Evolutionary conservation across 2,888 invertebrate genomes (phyloP).

Genomic region (Lacanobia wlatinum): DNA sequence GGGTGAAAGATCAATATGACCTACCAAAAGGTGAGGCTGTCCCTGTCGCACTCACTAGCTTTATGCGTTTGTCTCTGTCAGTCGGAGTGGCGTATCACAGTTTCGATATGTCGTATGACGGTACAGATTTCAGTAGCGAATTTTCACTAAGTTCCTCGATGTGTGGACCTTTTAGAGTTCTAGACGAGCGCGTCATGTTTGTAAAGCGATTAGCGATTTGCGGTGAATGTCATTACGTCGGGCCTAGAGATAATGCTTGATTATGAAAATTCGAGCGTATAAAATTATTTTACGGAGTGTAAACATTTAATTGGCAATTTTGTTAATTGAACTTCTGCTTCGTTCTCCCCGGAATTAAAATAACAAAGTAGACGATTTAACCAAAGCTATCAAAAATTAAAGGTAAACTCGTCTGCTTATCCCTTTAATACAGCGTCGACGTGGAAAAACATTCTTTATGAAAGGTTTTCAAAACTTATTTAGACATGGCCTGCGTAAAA

Average conservation of each 20-base stretch:
- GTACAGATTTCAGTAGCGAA: slow-evolving; percentile 81
- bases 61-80: slow-evolving; percentile 74
- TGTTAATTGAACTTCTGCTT: slow-evolving; percentile 73
- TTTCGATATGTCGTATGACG: slow-evolving; percentile 87
- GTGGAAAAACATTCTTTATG: slow-evolving; percentile 54
- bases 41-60: slow-evolving; percentile 72
- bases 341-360: slow-evolving; percentile 54
- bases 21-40: slow-evolving; percentile 85
- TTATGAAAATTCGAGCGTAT: slow-evolving; percentile 80
- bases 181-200: slow-evolving; percentile 75
- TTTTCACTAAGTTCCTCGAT: slow-evolving; percentile 76
- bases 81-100: slow-evolving; percentile 80
- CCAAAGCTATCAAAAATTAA: slow-evolving; percentile 57
- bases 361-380: slow-evolving; percentile 57
- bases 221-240: slow-evolving; percentile 81
- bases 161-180: slow-evolving; percentile 77
- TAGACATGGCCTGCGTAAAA: slow-evolving; percentile 50
- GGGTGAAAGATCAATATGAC: slow-evolving; percentile 91
- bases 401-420: slow-evolving; percentile 53
- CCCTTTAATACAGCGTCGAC: slow-evolving; percentile 37
- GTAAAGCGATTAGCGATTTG: slow-evolving; percentile 83
- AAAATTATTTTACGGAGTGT: slow-evolving; percentile 77
- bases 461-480: slow-evolving; percentile 56
- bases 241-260: slow-evolving; percentile 82
- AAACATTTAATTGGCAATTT: slow-evolving; percentile 74